Evolutionary conservation across 2,113 vertebrate genomes (phyloP).

Genomic region (Andinoacara biseriatus): DNA sequence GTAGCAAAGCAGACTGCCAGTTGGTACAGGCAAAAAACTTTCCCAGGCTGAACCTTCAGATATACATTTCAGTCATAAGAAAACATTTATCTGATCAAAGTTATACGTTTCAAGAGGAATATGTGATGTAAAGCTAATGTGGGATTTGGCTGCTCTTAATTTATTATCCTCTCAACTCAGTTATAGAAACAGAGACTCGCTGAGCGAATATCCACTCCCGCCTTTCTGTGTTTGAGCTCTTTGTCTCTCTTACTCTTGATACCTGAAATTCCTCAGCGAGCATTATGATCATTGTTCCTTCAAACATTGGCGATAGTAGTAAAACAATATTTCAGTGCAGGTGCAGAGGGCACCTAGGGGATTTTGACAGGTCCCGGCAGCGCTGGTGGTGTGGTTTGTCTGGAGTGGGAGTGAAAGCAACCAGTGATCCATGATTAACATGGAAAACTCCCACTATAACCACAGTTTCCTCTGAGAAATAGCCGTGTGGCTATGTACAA

Average conservation of each 20-base stretch:
- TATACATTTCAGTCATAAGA: conserved; percentile 31
- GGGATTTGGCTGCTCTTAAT: conserved; percentile 47
- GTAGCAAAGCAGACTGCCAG: conserved; percentile 61
- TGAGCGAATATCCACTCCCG: conserved; percentile 48
- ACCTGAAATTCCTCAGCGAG: conserved; percentile 6
- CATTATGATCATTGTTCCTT: conserved; percentile 16
- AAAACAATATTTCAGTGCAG: conserved; percentile 57
- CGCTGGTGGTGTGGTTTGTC: conserved; percentile 64
- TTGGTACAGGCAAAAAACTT: conserved; percentile 53
- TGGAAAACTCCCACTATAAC: conserved; percentile 75
- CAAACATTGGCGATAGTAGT: conserved; percentile 1
- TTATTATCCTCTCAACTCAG: conserved; percentile 52
- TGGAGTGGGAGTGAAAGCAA: conserved; percentile 71
- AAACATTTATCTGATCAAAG: conserved; percentile 43
- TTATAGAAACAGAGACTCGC: conserved; percentile 21
- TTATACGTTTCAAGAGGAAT: conserved; percentile 31
- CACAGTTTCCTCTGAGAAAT: conserved; percentile 79
- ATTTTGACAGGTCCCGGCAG: conserved; percentile 63
- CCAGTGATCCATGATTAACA: conserved; percentile 75
- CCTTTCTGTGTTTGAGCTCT: conserved; percentile 21
- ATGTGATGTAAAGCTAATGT: conserved; percentile 47
- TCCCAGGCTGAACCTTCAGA: conserved; percentile 59
- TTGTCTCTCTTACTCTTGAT: background rate
- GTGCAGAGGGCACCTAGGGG: conserved; percentile 57
- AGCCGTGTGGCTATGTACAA: conserved; percentile 68